These are phyloP conservation scores for Carterocephalus palaemon DNA, from an alignment of 2,888 invertebrate genomes.

Conservation along the genomic window DNA sequence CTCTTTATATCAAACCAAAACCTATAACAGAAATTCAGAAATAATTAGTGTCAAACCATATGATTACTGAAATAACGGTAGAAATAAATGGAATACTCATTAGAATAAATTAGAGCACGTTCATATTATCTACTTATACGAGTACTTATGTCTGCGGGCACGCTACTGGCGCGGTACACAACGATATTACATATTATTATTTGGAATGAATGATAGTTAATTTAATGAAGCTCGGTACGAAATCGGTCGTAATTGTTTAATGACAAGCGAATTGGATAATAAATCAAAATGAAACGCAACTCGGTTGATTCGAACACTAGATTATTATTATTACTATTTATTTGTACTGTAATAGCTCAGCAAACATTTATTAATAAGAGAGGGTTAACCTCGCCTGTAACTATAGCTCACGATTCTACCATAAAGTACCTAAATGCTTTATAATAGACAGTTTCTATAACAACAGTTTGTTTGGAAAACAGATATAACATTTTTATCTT, in stretches of 20 bases:
- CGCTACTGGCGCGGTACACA: constrained; percentile 1
- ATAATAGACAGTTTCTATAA: no score
- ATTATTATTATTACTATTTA: background rate
- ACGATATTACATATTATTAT: constrained; percentile 17
- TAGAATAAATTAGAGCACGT: constrained; percentile 27
- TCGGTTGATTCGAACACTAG: constrained; percentile 9
- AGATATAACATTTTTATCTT: no score
- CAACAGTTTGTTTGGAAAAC: no score
- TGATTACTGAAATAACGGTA: constrained; percentile 20
- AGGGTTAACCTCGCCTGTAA: no score
- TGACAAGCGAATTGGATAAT: constrained; percentile 36
- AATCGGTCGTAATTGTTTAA: constrained; percentile 30
- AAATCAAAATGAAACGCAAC: constrained; percentile 32
- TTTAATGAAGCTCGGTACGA: constrained; percentile 30
- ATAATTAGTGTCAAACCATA: constrained; percentile 18
- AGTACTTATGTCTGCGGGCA: no score
- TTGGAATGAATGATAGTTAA: constrained; percentile 26
- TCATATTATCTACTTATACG: no score
- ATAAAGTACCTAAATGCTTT: background rate
- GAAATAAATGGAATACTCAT: constrained; percentile 28
- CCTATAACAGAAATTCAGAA: constrained; percentile 11
- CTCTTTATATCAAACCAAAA: no score
- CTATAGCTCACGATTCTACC: no score
- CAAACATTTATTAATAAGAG: no score
- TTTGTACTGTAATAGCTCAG: no score